A percentile compares a stretch with the other conserved stretches of the same genome.
Conservation (phyloP, 2,113 vertebrate species). For the Cariama cristata region DNA sequence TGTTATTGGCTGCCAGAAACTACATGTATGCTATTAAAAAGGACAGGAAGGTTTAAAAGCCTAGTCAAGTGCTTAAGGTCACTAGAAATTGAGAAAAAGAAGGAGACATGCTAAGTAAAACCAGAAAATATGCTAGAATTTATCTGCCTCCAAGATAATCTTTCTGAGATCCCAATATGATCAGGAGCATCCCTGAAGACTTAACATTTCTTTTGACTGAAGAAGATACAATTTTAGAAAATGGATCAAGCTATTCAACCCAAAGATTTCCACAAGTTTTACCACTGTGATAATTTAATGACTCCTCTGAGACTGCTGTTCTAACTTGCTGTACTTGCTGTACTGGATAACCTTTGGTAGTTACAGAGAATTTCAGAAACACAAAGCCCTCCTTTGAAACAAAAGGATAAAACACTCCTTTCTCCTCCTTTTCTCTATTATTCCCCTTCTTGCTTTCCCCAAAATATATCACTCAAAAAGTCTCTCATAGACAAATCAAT, state of each 20-base stretch:
- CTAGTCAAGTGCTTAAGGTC: not conserved
- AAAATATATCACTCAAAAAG: not conserved
- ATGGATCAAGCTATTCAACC: not conserved
- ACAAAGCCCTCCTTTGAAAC: not conserved
- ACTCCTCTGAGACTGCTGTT: not conserved
- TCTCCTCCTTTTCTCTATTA: not conserved
- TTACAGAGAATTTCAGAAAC: not conserved
- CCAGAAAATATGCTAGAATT: not conserved
- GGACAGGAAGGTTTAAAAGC: not conserved
- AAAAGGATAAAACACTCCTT: not conserved
- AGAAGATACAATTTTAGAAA: not conserved
- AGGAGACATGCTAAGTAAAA: not conserved
- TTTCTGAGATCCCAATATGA: not conserved
- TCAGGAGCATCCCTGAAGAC: not conserved
- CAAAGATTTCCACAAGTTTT: not conserved
- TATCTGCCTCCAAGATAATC: not conserved
- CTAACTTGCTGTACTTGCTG: not conserved
- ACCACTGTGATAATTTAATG: not conserved
- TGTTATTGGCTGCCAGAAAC: not conserved
- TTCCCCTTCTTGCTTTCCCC: not conserved
- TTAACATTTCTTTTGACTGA: not conserved
- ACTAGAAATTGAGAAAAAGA: not conserved
- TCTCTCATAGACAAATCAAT: conserved; percentile 10
- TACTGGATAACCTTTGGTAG: not conserved
- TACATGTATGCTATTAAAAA: not conserved